phyloP scores from a whole-genome alignment of 1,140 invertebrate species.

The Ceratina calcarata region DNA sequence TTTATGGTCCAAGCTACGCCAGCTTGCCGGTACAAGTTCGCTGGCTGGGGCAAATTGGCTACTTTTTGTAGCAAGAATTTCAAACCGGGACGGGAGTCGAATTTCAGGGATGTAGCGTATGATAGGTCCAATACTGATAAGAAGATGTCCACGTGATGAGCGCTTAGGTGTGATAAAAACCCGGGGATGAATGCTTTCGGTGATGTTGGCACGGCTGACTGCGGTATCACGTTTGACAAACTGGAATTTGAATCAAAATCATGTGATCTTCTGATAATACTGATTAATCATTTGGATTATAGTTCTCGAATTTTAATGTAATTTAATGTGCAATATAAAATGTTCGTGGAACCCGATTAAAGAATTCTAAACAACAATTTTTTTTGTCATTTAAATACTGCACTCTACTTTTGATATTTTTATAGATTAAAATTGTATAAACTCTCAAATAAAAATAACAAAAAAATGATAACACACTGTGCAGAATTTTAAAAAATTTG shows the following conservation, averaged over 20 bases:
- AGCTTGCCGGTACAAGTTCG: conserved; percentile 96
- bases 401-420: too few relatives aligned
- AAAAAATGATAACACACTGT: too few relatives aligned
- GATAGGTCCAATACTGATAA: conserved; percentile 90
- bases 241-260: conserved; percentile 50
- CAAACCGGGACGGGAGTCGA: conserved; percentile 92
- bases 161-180: conserved; percentile 53
- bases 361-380: too few relatives aligned
- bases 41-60: conserved; percentile 91
- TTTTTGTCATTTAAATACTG: too few relatives aligned
- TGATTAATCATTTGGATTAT: too few relatives aligned
- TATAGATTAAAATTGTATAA: too few relatives aligned
- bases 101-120: conserved; percentile 89
- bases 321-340: too few relatives aligned
- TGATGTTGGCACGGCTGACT: conserved; percentile 81
- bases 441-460: too few relatives aligned
- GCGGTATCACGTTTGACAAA: conserved; percentile 74
- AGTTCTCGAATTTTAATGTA: too few relatives aligned
- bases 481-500: too few relatives aligned
- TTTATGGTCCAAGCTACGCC: conserved; percentile 94
- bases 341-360: too few relatives aligned
- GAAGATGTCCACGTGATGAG: conserved; percentile 78
- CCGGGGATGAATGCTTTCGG: conserved; percentile 69
- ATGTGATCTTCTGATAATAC: background rate
- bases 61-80: conserved; percentile 97